Evolutionary conservation across 2,888 invertebrate genomes (phyloP), one percentile per base, ranked within the genome.

Genomic region (Microplitis deprimator): DNA sequence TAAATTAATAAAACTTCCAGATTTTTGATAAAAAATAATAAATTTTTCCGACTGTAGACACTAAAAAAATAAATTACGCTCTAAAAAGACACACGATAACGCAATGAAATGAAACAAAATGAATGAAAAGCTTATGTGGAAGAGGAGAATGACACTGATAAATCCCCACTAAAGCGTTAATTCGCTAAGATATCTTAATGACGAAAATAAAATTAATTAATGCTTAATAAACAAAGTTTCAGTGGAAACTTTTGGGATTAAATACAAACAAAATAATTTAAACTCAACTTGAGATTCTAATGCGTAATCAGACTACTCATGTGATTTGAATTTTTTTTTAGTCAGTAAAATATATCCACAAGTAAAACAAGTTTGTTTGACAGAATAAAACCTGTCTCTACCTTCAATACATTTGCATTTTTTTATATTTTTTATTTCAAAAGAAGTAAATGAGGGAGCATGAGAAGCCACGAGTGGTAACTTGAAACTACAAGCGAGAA

Each of bases 401-500:
- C 41, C 40, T 60, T 41, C 41, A 20, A 62, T 73, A 50, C 64
- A 73, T 67, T 13, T 29, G 29, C 29, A 67, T 62, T 5, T 65
- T 29, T 65, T 29, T 3, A 13, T 65, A 67, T 62, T n/a, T 65
- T 8, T 65, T 29, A 5, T 29, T 65, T 65, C 6, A 65, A 38
- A 65, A 13, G 13, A 29, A 6, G 1, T 65, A 29, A 29, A 65
- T 65, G 38, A 65, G 59, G 62, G 60, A 72, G 64, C 59, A 50
- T 77, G 77, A 75, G 79, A 79, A 81, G 76, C 76, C 78, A 68
- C 73, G 60, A 74, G 60, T 38, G 13, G 82, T 81, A 82, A 81
- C 73, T 68, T 79, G 82, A 82, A 81, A 82, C 79, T 80, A 72
- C 68, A 76, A 78, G 68, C 78, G 81, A 81, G 82, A 75, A 81